Base-by-base conservation (phyloP, 1,140 invertebrate genomes). In the Heliconius himera region DNA sequence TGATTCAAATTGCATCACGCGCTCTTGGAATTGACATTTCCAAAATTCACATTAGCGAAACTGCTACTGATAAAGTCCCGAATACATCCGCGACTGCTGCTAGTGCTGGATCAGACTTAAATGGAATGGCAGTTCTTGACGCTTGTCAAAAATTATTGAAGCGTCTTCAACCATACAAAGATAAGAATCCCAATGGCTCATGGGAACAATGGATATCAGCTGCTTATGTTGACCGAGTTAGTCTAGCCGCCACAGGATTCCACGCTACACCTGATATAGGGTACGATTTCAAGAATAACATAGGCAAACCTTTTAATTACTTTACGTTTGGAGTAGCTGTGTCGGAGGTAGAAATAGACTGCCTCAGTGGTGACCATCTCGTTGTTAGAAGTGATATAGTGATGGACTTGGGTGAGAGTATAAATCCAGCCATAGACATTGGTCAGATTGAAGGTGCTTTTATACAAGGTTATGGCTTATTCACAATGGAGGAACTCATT, bases 401-500 rank as follows among this genome's bases (percentile, higher is more conserved):
- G 0, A 99, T 99, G 98, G 99, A 99, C 94, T 95, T 99, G 74
- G 96, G 96, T 26, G 96, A 98, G 79, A 99, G 98, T 95, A 93
- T 99, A 41, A 99, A 99, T 95, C 98, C 98, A 36, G 98, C 98
- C 1, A 98, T 99, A 84, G 99, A 99, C 85, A 98, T 99, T 88
- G 99, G 98, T 0, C 99, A 99, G 95, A 97, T 99, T 36, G 99
- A 99, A 95, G 99, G 99, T 46, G 99, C 95, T 1, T 99, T 99
- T 86, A 96, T 98, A 83, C 99, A 99, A 96, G 98, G 98, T 1
- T 98, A 98, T 88, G 98, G 99, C 5, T 89, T 99, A 60, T 99
- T 98, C 87, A 98, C 98, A 2, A 94, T 99, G 82, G 99, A 99
- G 94, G 98, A 99, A 90, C 94, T 98, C 13, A 96, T 98, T 73